These are phyloP conservation scores for Apis laboriosa DNA, from an alignment of 1,140 invertebrate species.

Conservation along the genomic window DNA sequence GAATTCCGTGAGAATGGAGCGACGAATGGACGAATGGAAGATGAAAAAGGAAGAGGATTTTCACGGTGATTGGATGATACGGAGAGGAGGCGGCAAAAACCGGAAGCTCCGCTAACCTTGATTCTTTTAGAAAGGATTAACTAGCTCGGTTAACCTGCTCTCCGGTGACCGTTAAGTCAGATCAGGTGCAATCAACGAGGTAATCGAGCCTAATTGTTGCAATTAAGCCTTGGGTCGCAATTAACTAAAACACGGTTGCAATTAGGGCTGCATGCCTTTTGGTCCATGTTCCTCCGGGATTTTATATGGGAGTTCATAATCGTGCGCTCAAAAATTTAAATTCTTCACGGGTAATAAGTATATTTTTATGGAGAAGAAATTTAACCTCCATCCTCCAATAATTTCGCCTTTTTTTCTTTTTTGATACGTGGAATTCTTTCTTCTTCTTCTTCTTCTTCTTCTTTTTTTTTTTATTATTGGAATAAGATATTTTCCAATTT, in stretches of 20 bases:
- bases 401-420: no score
- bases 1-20: constrained; percentile 40
- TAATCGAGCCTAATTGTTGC: constrained; percentile 22
- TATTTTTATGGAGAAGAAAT: no score
- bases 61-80: constrained; percentile 60
- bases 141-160: constrained; percentile 28
- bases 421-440: no score
- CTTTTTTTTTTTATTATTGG: no score
- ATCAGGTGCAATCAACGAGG: constrained; percentile 30
- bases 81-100: constrained; percentile 46
- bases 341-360: neutral
- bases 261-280: constrained; percentile 11
- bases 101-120: constrained; percentile 60
- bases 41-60: constrained; percentile 65
- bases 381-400: no score
- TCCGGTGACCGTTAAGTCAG: constrained; percentile 46
- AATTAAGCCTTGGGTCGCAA: constrained; percentile 6
- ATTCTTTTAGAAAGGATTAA: constrained; percentile 47
- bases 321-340: neutral
- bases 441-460: no score
- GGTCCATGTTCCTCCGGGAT: neutral
- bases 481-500: no score
- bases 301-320: neutral
- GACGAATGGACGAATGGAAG: constrained; percentile 5
- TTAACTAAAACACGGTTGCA: neutral